Percentiles rank a stretch among this genome's conserved stretches.
These are phyloP conservation scores for Yponomeuta evonymella DNA, from an alignment of 2,888 invertebrate genomes.

Conservation along the genomic window DNA sequence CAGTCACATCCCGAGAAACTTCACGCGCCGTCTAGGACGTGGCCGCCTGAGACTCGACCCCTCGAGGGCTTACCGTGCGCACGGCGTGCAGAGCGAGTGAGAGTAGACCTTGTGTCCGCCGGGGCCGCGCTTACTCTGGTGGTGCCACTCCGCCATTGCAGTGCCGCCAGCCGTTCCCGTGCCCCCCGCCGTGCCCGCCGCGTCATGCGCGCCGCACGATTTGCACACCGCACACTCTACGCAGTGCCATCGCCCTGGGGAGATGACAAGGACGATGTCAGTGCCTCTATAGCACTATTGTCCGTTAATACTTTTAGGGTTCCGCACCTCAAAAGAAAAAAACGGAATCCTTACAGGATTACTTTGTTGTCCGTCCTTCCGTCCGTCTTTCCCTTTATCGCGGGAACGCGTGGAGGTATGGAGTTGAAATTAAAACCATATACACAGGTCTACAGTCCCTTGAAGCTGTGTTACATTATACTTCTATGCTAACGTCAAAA, in stretches of 20 bases:
- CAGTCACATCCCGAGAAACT: background rate
- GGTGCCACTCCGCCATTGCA: slow-evolving; percentile 54
- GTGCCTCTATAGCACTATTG: too few species aligned
- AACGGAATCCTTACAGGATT: too few species aligned
- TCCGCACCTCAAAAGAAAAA: too few species aligned
- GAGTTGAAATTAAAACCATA: too few species aligned
- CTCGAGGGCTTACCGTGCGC: slow-evolving; percentile 74
- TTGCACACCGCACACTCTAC: slow-evolving; percentile 84
- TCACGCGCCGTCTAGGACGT: background rate
- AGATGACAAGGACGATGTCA: too few species aligned
- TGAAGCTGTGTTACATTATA: too few species aligned
- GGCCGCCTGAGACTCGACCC: background rate
- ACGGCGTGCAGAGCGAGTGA: slow-evolving; percentile 81
- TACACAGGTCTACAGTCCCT: too few species aligned
- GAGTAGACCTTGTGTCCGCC: slow-evolving; percentile 71
- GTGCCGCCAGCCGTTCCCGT: slow-evolving; percentile 21
- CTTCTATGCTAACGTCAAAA: too few species aligned
- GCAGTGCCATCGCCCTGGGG: slow-evolving; percentile 89
- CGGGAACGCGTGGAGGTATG: too few species aligned
- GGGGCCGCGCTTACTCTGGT: slow-evolving; percentile 67
- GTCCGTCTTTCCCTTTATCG: too few species aligned
- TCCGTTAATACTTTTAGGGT: too few species aligned
- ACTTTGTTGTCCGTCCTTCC: too few species aligned
- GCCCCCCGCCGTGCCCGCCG: slow-evolving; percentile 46
- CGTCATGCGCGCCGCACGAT: slow-evolving; percentile 76